Percentiles rank a stretch among this genome's conserved stretches.
These are phyloP conservation scores for Pteronotus mesoamericanus DNA, from an alignment of 2,797 vertebrate genomes.

Conservation along the genomic window DNA sequence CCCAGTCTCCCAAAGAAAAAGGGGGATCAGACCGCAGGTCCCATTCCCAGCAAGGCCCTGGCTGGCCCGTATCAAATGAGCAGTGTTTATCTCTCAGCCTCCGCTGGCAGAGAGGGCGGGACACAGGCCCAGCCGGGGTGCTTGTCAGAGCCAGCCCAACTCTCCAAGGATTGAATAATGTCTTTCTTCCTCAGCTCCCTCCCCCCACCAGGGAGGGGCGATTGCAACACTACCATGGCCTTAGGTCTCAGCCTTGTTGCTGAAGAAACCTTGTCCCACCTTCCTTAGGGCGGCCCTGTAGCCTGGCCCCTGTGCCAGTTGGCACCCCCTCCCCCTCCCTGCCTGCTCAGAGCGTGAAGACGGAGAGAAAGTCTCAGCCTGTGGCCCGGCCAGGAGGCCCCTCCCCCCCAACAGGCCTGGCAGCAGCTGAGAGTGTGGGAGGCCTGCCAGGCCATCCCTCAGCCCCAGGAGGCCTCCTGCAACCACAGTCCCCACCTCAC, in stretches of 20 bases:
- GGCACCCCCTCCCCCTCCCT: neutral
- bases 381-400: neutral
- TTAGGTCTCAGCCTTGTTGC: conserved; percentile 39
- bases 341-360: conserved; percentile 46
- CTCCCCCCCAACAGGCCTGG: conserved; percentile 18
- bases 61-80: conserved; percentile 70
- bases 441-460: conserved; percentile 34
- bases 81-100: conserved; percentile 73
- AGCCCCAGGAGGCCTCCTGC: neutral
- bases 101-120: conserved; percentile 49
- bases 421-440: conserved; percentile 48
- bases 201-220: neutral
- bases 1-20: neutral
- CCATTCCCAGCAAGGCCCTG: conserved; percentile 1
- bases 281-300: conserved; percentile 35
- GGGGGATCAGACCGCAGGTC: conserved; percentile 11
- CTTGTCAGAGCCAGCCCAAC: conserved; percentile 58
- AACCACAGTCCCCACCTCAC: neutral
- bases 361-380: conserved; percentile 47
- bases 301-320: conserved; percentile 40
- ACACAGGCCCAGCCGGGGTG: conserved; percentile 64
- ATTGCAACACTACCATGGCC: conserved; percentile 57
- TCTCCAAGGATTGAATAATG: conserved; percentile 76
- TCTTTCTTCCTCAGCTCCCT: conserved; percentile 71
- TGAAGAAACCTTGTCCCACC: conserved; percentile 62